Conservation (phyloP, 2,888 invertebrate genomes). For the Drosophila aldrichi region DNA sequence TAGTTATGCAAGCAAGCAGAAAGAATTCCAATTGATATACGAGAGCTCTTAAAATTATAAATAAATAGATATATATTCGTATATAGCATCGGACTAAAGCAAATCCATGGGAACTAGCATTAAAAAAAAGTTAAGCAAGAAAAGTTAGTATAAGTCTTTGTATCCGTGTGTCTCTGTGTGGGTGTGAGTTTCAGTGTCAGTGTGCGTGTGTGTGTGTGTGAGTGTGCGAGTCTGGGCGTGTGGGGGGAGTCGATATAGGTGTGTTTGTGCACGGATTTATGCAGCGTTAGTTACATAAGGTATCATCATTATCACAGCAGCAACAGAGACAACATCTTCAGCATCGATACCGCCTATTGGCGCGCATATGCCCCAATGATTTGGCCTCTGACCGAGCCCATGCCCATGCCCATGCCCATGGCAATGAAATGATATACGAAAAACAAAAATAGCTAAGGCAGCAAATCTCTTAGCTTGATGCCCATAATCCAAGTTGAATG, state of each 20-base stretch:
- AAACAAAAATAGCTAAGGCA: conserved; percentile 18
- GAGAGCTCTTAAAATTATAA: conserved; percentile 32
- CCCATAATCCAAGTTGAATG: neutral
- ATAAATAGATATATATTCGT: conserved; percentile 19
- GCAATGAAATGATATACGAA: conserved; percentile 2
- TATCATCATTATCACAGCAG: conserved; percentile 67
- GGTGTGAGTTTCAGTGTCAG: neutral
- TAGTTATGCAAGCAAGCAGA: neutral
- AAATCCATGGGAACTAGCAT: conserved; percentile 40
- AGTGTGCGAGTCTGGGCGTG: conserved; percentile 8
- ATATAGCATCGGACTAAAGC: conserved; percentile 9
- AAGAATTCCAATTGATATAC: conserved; percentile 6
- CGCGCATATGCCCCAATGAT: conserved; percentile 48
- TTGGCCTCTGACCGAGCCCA: conserved; percentile 14
- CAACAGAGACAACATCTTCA: conserved; percentile 49
- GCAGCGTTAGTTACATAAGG: conserved; percentile 80
- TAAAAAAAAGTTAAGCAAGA: conserved; percentile 60
- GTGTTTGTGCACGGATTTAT: conserved; percentile 69
- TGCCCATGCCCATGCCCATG: conserved; percentile 6
- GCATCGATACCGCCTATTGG: conserved; percentile 45
- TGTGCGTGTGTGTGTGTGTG: conserved; percentile 4
- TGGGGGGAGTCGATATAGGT: conserved; percentile 10
- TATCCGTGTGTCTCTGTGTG: conserved; percentile 1
- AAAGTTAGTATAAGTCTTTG: conserved; percentile 31
- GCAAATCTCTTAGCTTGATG: conserved; percentile 12